Base-by-base conservation (phyloP, 2,797 vertebrate genomes). In the Halcyon smyrnensis region DNA sequence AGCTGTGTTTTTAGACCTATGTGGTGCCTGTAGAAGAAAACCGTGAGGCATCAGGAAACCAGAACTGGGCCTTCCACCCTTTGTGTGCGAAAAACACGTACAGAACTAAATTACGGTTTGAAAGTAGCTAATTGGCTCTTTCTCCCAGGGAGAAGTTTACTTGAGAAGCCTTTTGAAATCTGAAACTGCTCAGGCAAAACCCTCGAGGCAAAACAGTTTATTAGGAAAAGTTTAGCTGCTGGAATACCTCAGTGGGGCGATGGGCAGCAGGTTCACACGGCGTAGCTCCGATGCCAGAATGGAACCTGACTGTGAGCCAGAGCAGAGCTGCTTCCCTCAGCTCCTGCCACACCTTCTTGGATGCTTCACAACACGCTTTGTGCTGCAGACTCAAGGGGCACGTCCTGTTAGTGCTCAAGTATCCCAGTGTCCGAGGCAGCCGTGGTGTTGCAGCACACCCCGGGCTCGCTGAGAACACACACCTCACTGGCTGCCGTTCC, bases 121-220 rank as follows among this genome's bases (percentile, higher is more conserved):
- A 69, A 94, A 92, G 93, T 15, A 84, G 83, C 69, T 96, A 96
- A 95, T 95, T 92, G 90, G 88, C 39, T 94, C 83, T 32, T 89
- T 94, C 76, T 95, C 37, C 41, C 39, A 62, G 79, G 43, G 41
- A 88, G 95, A 96, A 90, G 85, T 81, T 83, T 92, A 70, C 75
- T 36, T 15, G 79, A 60, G 77, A 32, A 23, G 23, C 77, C 93
- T 89, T 95, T 95, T 97, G 96, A 96, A 97, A 95, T 94, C 70
- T 95, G 96, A 95, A 81, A 84, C 34, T 27, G 76, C 85, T 95
- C 62, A 8, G 59, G 89, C 78, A 39, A 91, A 95, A 79, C 93
- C 87, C 93, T 86, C 1, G 51, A 25, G 95, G 95, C 77, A 36
- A 51, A 78, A 90, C n/a, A 59, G 37, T 90, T 95, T 80, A 39